Evolutionary conservation across 2,888 invertebrate genomes (phyloP).

Genomic region (Hyppa rectilinea): DNA sequence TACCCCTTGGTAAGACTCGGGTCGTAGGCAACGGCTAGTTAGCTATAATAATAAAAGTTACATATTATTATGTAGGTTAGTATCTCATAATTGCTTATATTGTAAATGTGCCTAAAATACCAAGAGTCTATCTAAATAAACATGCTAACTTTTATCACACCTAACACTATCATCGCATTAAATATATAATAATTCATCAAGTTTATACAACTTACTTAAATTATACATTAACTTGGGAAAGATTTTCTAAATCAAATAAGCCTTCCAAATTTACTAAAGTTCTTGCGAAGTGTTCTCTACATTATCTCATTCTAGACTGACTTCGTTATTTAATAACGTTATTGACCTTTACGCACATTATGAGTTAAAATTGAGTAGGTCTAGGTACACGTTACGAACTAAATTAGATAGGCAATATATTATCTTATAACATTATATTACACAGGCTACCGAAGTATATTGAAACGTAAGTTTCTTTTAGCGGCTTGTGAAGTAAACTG

Average conservation of each 20-base stretch:
- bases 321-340: conserved; percentile 18
- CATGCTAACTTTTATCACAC: background rate
- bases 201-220: conserved; percentile 32
- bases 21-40: too few relatives aligned
- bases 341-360: conserved; percentile 4
- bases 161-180: conserved; percentile 5
- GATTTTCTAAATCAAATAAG: conserved; percentile 44
- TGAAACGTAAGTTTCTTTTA: too few relatives aligned
- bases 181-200: conserved; percentile 40
- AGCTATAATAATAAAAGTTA: too few relatives aligned
- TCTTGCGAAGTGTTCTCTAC: conserved; percentile 33
- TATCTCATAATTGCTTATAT: too few relatives aligned
- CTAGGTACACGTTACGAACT: background rate
- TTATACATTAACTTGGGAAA: conserved; percentile 46
- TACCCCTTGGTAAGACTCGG: too few relatives aligned
- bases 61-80: too few relatives aligned
- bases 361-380: background rate
- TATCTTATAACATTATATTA: background rate
- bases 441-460: too few relatives aligned
- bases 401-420: conserved; percentile 19
- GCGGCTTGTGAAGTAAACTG: too few relatives aligned
- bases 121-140: too few relatives aligned
- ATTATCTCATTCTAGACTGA: conserved; percentile 20
- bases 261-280: conserved; percentile 35
- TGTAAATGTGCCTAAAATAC: too few relatives aligned